Base-by-base conservation (phyloP, 37 sponge, comb jelly and placozoan genomes). In the Mnemiopsis leidyi region DNA sequence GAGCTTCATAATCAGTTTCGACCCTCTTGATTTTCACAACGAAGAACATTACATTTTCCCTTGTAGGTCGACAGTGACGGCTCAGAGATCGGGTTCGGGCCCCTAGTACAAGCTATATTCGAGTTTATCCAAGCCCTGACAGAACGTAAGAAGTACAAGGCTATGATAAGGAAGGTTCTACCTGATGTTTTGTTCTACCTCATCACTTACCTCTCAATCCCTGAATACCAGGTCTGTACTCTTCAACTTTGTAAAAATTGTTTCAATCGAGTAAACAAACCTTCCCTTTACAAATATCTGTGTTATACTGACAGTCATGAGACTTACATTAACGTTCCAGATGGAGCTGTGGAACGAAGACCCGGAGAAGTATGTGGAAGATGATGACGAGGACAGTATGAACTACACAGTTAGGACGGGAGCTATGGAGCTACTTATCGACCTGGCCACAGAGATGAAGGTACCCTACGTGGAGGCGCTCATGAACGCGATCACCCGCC, bases 331-430 rank as follows among this genome's bases (percentile, higher is more conserved):
- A n/a, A n/a, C n/a, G n/a, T n/a, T n/a, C 36, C 36, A 79, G 82
- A 79, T 79, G 35, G 82, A 79, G 82, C 32, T 36, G 37, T 79
- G 82, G 82, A 29, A 79, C 21, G 82, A 31, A 18, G 82, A 79
- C 82, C 82, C 82, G 7, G 82, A 79, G 82, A 79, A 79, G 82
- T 79, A 79, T 23, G 82, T 79, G 21, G 82, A 79, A 23, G 82
- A 79, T 79, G 82, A 79, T 79, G 82, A 79, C 36, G 82, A 79
- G 82, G 82, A 79, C 36, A 79, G 82, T 23, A 79, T 79, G 82
- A 79, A 79, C 38, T 79, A 79, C 82, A 79, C 82, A 32, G 82
- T 79, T 5, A 2, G 82, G 21, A 79, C 82, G 7, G 82, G 36
- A 36, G 82, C 82, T 29, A 79, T 79, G 82, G 82, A 79, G 38